Evolutionary conservation across 92 coral and sea anemone species (phyloP), one percentile per base, ranked within the genome.

Genomic region (Epizoanthus fatuus): DNA sequence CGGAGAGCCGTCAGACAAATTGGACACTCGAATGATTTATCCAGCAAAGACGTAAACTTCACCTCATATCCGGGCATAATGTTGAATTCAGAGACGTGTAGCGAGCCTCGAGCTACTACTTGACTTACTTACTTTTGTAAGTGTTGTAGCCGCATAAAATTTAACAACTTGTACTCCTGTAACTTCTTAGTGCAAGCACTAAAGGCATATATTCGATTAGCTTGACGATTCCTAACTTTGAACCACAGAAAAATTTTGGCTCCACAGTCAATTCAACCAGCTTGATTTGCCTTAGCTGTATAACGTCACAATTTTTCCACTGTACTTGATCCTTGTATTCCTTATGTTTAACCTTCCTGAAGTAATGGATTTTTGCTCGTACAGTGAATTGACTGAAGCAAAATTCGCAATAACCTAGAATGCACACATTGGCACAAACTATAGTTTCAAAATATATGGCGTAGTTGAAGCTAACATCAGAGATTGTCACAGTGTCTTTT

Each of bases 1-100:
- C 99, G 95, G 51, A 97, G 88, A 20, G 96, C 99, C 22, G 89
- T 91, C 90, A 95, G 89, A 86, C 99, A 97, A 15, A 97, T 87
- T 4, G 99, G 99, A 81, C 99, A 97, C 72, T 97, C 99, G 56
- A 97, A 93, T 3, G 98, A 94, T 87, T 97, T 97, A 91, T 97
- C 99, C 79, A 97, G 80, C 12, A 94, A 87, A 45, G 69, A 38
- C 1, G 93, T 86, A 47, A 97, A 97, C 80, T 93, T 88, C 4
- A 92, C 97, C 35, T 97, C 99, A 56, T 97, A 95, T 42, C 99
- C 99, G 0, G 99, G 99, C 99, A 97, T 97, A 16, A 53, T 77
- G 62, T 35, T 74, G 7, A 29, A 16, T 14, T 35, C 2, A 7
- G 38, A 10, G 53, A 7, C 49, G 49, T 44, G 49, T 5, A 75